Evolutionary conservation across 2,888 invertebrate genomes (phyloP), one percentile per base, ranked within the genome.

Genomic region (Drosophila buzzatii): DNA sequence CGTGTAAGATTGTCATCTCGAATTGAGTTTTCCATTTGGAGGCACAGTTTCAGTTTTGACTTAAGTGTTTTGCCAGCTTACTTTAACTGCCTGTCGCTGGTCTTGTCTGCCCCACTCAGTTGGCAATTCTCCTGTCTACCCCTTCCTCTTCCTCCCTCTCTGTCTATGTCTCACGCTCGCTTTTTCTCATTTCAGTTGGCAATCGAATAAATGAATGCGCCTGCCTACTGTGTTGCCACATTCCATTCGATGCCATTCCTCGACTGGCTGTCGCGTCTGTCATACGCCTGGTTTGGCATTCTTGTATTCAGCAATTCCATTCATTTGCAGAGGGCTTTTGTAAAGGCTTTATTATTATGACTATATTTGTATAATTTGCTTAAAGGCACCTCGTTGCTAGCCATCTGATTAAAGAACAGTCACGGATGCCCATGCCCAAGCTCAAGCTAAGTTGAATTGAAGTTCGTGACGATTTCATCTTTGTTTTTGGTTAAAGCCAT

Each of bases 241-340:
- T 76, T 79, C 66, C 76, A 57, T 59, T 47, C 23, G 57, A 45
- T 16, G 41, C 39, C 37, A 62, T 39, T 35, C 59, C 37, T 14
- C 52, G 47, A 14, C 55, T 56, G 56, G 23, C 56, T 42, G 73
- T 37, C 53, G 60, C 51, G 56, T 42, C 69, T 73, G 74, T 73
- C 61, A 76, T 74, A 58, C 76, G 76, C 80, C 76, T 79, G 80
- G 84, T 68, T 81, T 83, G 81, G 61, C 70, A 74, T 71, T 85
- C 64, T 65, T 81, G 57, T 64, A 62, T 61, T 76, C 77, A 78
- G 47, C 52, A 64, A 76, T 68, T 68, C 65, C 70, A 79, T 73
- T 68, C 66, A 70, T 61, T 82, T 73, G 70, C 70, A 45, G 63
- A 64, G 41, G 69, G 55, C 74, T 81, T 78, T 73, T 72, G 72